These are phyloP conservation scores for Augochlora pura DNA, from an alignment of 1,140 invertebrate species.

Conservation along the genomic window DNA sequence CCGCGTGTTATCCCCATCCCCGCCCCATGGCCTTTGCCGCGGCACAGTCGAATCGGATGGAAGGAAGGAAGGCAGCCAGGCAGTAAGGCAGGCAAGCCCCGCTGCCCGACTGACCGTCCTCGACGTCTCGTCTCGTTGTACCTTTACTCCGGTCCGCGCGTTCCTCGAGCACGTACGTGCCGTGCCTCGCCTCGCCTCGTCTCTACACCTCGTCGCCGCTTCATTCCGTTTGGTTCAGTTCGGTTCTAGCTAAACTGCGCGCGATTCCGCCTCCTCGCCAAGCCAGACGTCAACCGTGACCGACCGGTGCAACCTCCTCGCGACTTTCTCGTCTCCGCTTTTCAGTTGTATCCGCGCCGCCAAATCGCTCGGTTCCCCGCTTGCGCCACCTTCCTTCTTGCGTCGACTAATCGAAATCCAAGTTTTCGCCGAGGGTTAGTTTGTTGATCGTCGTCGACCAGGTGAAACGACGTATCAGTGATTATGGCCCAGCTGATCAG, in stretches of 20 bases:
- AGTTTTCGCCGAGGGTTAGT: conserved; percentile 12
- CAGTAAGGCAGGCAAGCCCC: conserved; percentile 58
- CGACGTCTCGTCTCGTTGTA: conserved; percentile 59
- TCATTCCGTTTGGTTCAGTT: neutral
- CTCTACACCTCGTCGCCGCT: too few relatives aligned
- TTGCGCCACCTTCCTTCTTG: neutral
- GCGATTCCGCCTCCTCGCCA: conserved; percentile 33
- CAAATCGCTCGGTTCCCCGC: neutral
- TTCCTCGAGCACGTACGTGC: conserved; percentile 79
- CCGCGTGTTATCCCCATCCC: conserved; percentile 44
- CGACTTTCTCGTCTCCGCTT: conserved; percentile 1
- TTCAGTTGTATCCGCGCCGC: neutral
- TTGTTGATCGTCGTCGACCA: neutral
- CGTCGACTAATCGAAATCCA: too few relatives aligned
- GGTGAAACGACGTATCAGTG: conserved; percentile 54
- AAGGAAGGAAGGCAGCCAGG: conserved; percentile 45
- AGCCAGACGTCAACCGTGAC: conserved; percentile 42
- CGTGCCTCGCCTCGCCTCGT: conserved; percentile 59
- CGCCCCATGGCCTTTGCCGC: conserved; percentile 5
- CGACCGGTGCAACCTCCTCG: conserved; percentile 46
- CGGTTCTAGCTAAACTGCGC: conserved; percentile 67
- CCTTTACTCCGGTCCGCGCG: conserved; percentile 77
- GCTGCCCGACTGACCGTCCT: conserved; percentile 75
- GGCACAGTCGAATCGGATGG: conserved; percentile 69
- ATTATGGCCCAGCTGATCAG: conserved; percentile 91